These are phyloP conservation scores for Drosophila prolongata DNA, from an alignment of 2,888 invertebrate species.

Conservation along the genomic window DNA sequence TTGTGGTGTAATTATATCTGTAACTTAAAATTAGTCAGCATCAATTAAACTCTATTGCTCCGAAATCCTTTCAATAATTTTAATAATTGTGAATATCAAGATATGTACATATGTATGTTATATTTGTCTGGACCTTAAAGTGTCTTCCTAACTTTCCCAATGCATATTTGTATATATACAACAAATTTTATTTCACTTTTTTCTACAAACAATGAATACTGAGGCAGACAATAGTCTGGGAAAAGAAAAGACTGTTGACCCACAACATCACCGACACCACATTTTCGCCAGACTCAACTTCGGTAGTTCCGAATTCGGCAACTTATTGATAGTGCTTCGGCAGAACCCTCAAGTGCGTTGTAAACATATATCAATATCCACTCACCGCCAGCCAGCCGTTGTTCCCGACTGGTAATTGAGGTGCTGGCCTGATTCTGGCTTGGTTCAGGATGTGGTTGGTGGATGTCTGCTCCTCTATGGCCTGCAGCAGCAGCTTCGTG, in stretches of 20 bases:
- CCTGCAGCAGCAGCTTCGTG: slow-evolving; percentile 56
- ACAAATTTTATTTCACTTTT: background rate
- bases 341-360: slow-evolving; percentile 22
- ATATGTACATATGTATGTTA: no score
- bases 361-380: slow-evolving; percentile 47
- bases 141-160: background rate
- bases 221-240: slow-evolving; percentile 16
- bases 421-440: slow-evolving; percentile 23
- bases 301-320: background rate
- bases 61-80: no score
- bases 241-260: slow-evolving; percentile 22
- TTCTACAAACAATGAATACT: slow-evolving; percentile 13
- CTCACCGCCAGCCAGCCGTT: slow-evolving; percentile 42
- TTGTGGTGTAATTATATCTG: no score
- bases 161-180: background rate
- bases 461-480: slow-evolving; percentile 28
- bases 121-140: background rate
- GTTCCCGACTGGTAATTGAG: slow-evolving; percentile 22
- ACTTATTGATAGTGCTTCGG: slow-evolving; percentile 28
- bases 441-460: slow-evolving; percentile 6
- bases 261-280: slow-evolving; percentile 13
- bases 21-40: no score
- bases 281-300: slow-evolving; percentile 12
- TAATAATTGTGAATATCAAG: no score
- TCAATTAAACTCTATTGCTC: no score